Evolutionary conservation across 2,888 invertebrate genomes (phyloP), one percentile per base, ranked within the genome.

Genomic region (Himalopsyche kuldschensis): DNA sequence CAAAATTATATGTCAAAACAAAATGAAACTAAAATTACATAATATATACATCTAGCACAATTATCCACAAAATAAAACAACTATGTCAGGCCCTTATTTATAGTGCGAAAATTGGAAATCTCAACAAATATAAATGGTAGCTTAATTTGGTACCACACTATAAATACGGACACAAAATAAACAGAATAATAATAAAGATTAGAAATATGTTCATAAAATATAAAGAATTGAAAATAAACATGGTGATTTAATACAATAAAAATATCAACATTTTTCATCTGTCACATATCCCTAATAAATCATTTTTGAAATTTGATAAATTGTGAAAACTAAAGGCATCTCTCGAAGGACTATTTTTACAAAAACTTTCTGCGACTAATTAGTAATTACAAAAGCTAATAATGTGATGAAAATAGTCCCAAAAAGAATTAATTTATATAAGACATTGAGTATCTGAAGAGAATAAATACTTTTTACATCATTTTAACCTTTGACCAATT

Each of bases 61-160:
- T 86, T 86, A 86, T 86, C 86, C 86, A 86, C 86, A 86, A 86
- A 86, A 86, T 86, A 86, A 86, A 85, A 86, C 85, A 85, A 85
- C 81, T 84, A 85, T 85, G 81, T 85, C 84, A 85, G 84, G 85
- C 85, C 83, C 81, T 82, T 84, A 85, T 84, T 84, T 81, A 85
- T 83, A 84, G 85, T 85, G 85, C 84, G 79, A 83, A 84, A 82
- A 81, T 83, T 84, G 75, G 77, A 84, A 85, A 84, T 85, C 82
- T 84, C 84, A 82, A 82, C 82, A 84, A 82, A 85, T 84, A 78
- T 81, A 81, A 84, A 83, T 69, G 82, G 78, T 79, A 83, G 83
- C 81, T 81, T 81, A 48, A 79, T 79, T 79, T 80, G 69, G 32
- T 83, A 84, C 82, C 82, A 85, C 82, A 84, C 85, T 84, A 85